Evolutionary conservation across 2,888 invertebrate species (phyloP), one percentile per base, ranked within the genome.

Genomic region (Notocelia uddmanniana): DNA sequence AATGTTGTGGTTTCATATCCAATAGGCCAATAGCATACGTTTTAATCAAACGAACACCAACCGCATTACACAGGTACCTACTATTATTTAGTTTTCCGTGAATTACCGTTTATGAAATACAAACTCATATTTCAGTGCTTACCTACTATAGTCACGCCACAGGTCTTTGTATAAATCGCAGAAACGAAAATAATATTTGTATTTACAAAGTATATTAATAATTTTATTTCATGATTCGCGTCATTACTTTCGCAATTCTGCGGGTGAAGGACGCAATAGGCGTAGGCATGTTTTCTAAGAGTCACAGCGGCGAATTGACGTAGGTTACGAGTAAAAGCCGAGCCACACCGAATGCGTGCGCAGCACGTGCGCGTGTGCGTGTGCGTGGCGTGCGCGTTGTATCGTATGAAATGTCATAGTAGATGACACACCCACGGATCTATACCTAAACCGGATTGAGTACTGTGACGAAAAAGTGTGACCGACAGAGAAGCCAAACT

Each of bases 181-280:
- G 21, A 68, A 58, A 58, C 37, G 52, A 26, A 41, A 71, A 59
- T 66, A 66, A 64, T 57, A 57, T 48, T 34, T 52, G 34, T 66
- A 66, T 45, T 52, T 59, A 66, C 41, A 52, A 52, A 52, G 48
- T 52, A 59, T 52, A 66, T 58, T 50, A 58, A 52, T 59, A 57
- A 31, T 54, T 69, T n/a, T 55, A 21, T 62, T 31, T 69, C n/a
- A 62, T 10, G 69, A 63, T 69, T 55, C 48, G 55, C 69, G 62
- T 69, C 55, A 69, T 34, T 60, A 34, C n/a, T 64, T 50, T 15
- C 10, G 37, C 19, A 15, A 63, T 63, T 57, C 50, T 19, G 52
- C 48, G 10, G 31, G 34, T 9, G 31, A 31, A 19, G 13, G 19
- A 21, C 52, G 52, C n/a, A n/a, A n/a, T 54, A 37, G 52, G 64